A percentile compares a stretch with the other conserved stretches of the same genome.
phyloP scores from a whole-genome alignment of 1,140 invertebrate genomes.

The Wiebesia pumilae region DNA sequence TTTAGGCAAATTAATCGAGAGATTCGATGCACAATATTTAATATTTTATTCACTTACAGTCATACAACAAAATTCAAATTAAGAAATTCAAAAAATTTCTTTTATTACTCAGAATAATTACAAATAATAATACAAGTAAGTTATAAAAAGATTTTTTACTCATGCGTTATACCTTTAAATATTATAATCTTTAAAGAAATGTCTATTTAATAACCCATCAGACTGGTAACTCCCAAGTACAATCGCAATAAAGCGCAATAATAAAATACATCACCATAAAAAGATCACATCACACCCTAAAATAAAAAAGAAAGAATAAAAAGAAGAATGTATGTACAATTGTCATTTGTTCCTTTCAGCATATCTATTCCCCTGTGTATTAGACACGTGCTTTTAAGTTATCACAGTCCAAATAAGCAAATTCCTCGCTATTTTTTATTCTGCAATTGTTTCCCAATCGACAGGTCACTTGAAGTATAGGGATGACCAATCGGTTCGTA shows the following conservation, averaged over 20 bases:
- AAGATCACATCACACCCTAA: background rate
- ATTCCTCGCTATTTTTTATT: background rate
- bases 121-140: constrained; percentile 17
- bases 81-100: background rate
- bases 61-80: too few relatives aligned
- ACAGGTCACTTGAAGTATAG: constrained; percentile 73
- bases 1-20: too few relatives aligned
- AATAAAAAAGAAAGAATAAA: background rate
- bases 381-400: background rate
- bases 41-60: too few relatives aligned
- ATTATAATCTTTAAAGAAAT: background rate
- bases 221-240: background rate
- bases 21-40: too few relatives aligned
- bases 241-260: too few relatives aligned
- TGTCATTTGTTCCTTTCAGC: too few relatives aligned
- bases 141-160: background rate
- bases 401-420: constrained; percentile 42
- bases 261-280: too few relatives aligned
- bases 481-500: constrained; percentile 79
- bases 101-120: background rate
- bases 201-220: background rate
- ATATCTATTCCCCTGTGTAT: background rate
- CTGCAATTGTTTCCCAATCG: too few relatives aligned
- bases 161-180: background rate
- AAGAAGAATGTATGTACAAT: background rate